Evolutionary conservation across 2,113 vertebrate species (phyloP).

Genomic region (Lepisosteus osseus): DNA sequence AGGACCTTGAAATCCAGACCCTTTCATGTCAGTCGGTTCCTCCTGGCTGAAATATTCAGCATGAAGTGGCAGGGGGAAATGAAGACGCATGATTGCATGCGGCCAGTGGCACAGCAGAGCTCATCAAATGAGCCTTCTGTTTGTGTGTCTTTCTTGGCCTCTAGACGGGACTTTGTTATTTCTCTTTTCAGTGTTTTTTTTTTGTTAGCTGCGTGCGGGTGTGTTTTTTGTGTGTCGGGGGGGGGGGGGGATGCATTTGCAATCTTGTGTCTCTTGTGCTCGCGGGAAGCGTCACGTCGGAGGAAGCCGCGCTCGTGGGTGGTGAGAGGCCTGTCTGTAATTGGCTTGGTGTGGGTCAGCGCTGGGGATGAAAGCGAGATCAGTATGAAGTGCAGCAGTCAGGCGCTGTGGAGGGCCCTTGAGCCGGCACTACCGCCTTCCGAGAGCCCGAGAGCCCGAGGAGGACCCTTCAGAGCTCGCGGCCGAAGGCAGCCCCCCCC

Average conservation of each 20-base stretch:
- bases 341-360: not conserved
- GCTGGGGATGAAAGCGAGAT: not conserved
- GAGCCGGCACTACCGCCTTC: not conserved
- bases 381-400: not conserved
- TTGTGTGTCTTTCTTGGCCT: too few species aligned
- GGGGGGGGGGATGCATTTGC: not conserved
- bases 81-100: too few species aligned
- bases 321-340: not conserved
- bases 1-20: not conserved
- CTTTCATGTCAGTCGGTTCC: conserved; percentile 1
- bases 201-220: too few species aligned
- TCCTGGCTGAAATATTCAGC: conserved; percentile 7
- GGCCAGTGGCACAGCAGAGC: too few species aligned
- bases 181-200: too few species aligned
- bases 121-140: too few species aligned
- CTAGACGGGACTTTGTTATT: too few species aligned
- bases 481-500: too few species aligned
- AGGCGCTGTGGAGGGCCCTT: not conserved
- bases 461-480: not conserved
- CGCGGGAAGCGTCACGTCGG: too few species aligned
- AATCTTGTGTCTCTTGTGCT: not conserved
- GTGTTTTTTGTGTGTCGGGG: not conserved
- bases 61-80: not conserved
- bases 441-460: not conserved
- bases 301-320: not conserved